These are phyloP conservation scores for Egretta garzetta DNA, from an alignment of 2,113 vertebrate genomes.

Conservation along the genomic window DNA sequence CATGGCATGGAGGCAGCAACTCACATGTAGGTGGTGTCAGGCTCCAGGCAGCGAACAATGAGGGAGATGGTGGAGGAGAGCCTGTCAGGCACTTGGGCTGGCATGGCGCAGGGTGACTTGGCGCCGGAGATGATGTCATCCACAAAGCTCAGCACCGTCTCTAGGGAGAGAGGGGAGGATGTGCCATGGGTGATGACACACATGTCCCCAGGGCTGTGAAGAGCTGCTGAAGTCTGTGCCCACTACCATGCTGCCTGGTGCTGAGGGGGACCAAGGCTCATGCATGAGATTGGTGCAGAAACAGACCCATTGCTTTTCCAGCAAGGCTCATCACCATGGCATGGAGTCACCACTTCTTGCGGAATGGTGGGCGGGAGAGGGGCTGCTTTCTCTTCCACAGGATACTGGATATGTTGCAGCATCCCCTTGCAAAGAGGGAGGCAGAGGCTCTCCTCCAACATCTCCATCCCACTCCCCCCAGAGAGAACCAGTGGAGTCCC, in stretches of 20 bases:
- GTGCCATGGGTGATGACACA: neutral
- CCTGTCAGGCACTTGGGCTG: constrained; percentile 91
- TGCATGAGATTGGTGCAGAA: neutral
- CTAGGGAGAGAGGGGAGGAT: constrained; percentile 68
- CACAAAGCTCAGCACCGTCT: constrained; percentile 94
- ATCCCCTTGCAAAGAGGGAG: neutral
- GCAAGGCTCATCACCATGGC: neutral
- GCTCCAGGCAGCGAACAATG: constrained; percentile 93
- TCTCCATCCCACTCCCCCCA: neutral
- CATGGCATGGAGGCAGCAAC: neutral
- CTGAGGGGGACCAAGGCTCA: neutral
- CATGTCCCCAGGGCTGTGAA: neutral
- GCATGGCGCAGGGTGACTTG: constrained; percentile 95
- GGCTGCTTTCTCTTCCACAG: neutral
- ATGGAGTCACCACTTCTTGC: neutral
- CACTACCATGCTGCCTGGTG: neutral
- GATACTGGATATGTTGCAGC: neutral
- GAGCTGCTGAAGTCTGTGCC: neutral
- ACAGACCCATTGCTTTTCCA: neutral
- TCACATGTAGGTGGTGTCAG: constrained; percentile 96
- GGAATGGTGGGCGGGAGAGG: neutral
- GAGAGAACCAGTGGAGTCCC: neutral
- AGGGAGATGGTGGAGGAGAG: constrained; percentile 90
- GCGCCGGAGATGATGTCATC: constrained; percentile 97
- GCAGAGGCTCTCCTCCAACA: neutral